These are phyloP conservation scores for Nipponia nippon DNA, from an alignment of 2,113 vertebrate genomes.

Conservation along the genomic window DNA sequence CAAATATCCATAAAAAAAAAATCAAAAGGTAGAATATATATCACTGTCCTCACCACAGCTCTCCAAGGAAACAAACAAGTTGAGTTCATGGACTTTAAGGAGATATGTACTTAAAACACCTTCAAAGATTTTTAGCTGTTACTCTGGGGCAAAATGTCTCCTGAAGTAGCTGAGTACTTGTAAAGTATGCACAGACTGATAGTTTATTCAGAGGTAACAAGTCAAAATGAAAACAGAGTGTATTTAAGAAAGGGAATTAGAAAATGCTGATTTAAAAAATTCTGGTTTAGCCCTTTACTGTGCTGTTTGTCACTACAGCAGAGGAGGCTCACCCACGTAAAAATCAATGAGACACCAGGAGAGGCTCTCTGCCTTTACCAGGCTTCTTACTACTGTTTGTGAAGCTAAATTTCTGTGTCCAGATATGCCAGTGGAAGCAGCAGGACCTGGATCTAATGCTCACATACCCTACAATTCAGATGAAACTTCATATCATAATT, in stretches of 20 bases:
- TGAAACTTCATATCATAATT: neutral
- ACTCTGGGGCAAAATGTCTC: neutral
- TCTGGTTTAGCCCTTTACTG: neutral
- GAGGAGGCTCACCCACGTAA: neutral
- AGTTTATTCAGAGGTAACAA: neutral
- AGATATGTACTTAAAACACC: neutral
- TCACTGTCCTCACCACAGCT: neutral
- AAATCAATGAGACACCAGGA: neutral
- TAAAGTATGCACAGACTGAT: neutral
- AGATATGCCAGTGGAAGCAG: neutral
- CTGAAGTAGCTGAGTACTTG: neutral
- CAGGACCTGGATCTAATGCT: neutral
- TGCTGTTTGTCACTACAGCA: neutral
- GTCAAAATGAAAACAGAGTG: neutral
- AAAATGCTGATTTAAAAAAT: neutral
- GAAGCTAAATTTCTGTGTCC: neutral
- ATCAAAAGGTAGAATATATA: neutral
- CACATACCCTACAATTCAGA: neutral
- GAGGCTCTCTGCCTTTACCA: neutral
- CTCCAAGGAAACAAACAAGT: neutral
- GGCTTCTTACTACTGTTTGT: neutral
- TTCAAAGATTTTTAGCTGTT: neutral
- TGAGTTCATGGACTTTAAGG: neutral
- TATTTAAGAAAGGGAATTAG: neutral
- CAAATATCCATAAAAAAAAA: neutral